Conservation (phyloP, 2,888 invertebrate species). For the Carterocephalus palaemon region DNA sequence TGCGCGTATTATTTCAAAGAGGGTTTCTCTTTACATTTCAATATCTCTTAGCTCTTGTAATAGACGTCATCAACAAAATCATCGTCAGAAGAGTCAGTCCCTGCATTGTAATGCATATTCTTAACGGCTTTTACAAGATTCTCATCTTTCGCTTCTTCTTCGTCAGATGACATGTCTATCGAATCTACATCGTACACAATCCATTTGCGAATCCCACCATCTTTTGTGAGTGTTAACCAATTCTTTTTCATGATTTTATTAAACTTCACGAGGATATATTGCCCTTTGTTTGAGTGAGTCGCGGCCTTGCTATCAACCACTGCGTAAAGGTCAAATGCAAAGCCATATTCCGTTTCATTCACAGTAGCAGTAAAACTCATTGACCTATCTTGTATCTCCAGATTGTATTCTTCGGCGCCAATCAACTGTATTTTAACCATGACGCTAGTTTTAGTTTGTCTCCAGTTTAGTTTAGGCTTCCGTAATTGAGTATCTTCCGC, state of each 20-base stretch:
- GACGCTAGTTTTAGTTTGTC: constrained; percentile 49
- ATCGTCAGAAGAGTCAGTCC: constrained; percentile 49
- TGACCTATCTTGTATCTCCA: constrained; percentile 44
- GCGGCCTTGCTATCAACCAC: constrained; percentile 44
- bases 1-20: too few species aligned
- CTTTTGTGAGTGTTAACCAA: constrained; percentile 56
- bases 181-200: constrained; percentile 59
- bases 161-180: constrained; percentile 56
- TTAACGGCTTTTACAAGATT: constrained; percentile 36
- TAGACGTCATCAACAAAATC: constrained; percentile 43
- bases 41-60: constrained; percentile 21
- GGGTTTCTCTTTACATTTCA: too few species aligned
- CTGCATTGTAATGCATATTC: constrained; percentile 35
- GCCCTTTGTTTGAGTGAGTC: constrained; percentile 54
- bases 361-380: constrained; percentile 47
- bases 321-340: constrained; percentile 62
- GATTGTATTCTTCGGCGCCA: constrained; percentile 50
- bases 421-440: constrained; percentile 57
- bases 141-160: constrained; percentile 40
- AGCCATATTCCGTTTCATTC: constrained; percentile 50
- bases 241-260: constrained; percentile 48
- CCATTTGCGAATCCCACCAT: constrained; percentile 49
- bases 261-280: constrained; percentile 56
- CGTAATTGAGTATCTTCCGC: constrained; percentile 32
- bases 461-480: constrained; percentile 60